Evolutionary conservation across 2,797 vertebrate genomes (phyloP).

Genomic region (Simalia tracyae): DNA sequence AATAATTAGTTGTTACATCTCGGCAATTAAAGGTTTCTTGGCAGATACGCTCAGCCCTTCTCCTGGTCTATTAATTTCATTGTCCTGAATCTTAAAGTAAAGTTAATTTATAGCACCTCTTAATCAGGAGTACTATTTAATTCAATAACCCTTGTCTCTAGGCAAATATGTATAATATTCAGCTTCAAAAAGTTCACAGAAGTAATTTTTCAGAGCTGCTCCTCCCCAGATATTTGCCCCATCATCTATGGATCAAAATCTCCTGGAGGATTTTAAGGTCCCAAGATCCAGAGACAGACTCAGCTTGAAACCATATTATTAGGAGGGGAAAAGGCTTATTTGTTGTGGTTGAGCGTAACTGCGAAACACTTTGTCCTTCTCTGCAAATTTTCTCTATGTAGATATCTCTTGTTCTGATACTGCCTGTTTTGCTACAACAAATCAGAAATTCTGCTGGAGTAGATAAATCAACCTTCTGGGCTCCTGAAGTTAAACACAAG

Average conservation of each 20-base stretch:
- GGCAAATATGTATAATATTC: not conserved
- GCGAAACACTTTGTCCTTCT: not conserved
- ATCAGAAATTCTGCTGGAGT: not conserved
- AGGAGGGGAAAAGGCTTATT: not conserved
- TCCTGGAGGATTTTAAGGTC: not conserved
- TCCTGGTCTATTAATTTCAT: not conserved
- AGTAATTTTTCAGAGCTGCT: not conserved
- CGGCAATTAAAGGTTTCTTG: not conserved
- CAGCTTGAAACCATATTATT: not conserved
- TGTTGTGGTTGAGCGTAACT: not conserved
- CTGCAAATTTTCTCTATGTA: not conserved
- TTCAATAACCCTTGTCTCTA: not conserved
- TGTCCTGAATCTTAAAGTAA: not conserved
- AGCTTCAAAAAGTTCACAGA: not conserved
- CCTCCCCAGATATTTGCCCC: not conserved
- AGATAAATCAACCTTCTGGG: not conserved
- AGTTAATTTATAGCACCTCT: not conserved
- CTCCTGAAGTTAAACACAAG: not conserved
- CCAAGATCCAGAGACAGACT: not conserved
- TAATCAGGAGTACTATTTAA: not conserved
- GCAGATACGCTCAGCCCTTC: not conserved
- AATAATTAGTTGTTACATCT: not conserved
- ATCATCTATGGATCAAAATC: not conserved
- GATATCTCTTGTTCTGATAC: not conserved
- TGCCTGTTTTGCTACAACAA: not conserved